These are phyloP conservation scores for Drosophila neonasuta DNA, from an alignment of 2,888 invertebrate species.

Conservation along the genomic window DNA sequence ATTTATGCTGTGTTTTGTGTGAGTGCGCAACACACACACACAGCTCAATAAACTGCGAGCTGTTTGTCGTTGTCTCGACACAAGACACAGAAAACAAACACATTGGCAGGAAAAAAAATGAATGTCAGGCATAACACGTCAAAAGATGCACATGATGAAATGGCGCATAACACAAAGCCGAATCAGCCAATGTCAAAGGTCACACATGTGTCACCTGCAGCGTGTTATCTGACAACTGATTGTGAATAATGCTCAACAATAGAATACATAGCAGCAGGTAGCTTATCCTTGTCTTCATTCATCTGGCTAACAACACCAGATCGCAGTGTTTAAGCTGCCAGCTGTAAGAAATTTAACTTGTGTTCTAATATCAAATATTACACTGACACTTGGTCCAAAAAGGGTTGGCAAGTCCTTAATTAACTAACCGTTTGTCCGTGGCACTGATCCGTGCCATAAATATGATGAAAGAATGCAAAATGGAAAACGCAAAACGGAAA, in stretches of 20 bases:
- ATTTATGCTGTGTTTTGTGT: conserved; percentile 60
- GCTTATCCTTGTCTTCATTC: conserved; percentile 29
- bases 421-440: conserved; percentile 34
- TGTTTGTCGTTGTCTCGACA: conserved; percentile 21
- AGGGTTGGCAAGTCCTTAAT: conserved; percentile 28
- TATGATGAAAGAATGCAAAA: conserved; percentile 16
- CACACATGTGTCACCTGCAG: conserved; percentile 33
- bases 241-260: conserved; percentile 32
- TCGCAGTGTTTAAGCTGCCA: conserved; percentile 19
- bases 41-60: conserved; percentile 61
- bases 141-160: conserved; percentile 52
- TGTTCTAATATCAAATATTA: conserved; percentile 22
- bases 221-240: conserved; percentile 36
- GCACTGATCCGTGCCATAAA: conserved; percentile 26
- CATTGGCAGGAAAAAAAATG: conserved; percentile 15
- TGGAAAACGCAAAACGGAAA: conserved; percentile 2
- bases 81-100: conserved; percentile 2
- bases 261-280: conserved; percentile 6
- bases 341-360: conserved; percentile 9
- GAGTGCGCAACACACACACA: conserved; percentile 9
- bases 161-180: conserved; percentile 27
- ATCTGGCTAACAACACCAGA: conserved; percentile 31
- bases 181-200: conserved; percentile 64
- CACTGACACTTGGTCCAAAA: conserved; percentile 7
- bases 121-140: conserved; percentile 40